phyloP scores from a whole-genome alignment of 2,888 invertebrate species.

The Isoperla grammatica region DNA sequence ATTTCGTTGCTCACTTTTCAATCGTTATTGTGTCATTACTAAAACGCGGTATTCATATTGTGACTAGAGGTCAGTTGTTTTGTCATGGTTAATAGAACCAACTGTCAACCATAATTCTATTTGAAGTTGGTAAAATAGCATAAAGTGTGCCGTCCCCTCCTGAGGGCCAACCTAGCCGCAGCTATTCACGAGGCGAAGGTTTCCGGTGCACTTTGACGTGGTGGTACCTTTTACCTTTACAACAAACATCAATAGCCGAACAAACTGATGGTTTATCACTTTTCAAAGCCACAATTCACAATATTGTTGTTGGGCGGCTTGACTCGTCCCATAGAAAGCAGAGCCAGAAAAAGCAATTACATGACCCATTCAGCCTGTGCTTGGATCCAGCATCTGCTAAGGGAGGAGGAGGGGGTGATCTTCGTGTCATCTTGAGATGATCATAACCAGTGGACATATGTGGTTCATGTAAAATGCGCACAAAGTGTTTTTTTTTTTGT shows the following conservation, averaged over 20 bases:
- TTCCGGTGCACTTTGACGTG: slow-evolving; percentile 15
- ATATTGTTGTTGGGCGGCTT: slow-evolving; percentile 12
- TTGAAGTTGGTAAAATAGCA: neutral
- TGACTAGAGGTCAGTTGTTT: too few species aligned
- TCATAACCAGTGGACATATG: too few species aligned
- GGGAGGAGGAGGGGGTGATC: too few species aligned
- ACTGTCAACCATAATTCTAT: neutral
- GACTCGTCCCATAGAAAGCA: neutral
- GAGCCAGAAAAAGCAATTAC: slow-evolving; percentile 9
- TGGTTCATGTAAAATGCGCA: too few species aligned
- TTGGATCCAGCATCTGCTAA: neutral
- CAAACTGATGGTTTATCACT: slow-evolving; percentile 16
- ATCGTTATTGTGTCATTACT: too few species aligned
- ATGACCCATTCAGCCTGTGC: neutral
- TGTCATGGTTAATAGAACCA: neutral
- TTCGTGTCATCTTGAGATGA: too few species aligned
- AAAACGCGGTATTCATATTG: too few species aligned
- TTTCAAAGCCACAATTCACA: slow-evolving; percentile 16
- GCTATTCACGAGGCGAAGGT: neutral
- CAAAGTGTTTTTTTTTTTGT: too few species aligned
- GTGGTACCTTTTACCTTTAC: neutral
- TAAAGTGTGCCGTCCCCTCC: neutral
- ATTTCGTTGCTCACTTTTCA: too few species aligned
- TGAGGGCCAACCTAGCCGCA: neutral
- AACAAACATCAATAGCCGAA: slow-evolving; percentile 6